Evolutionary conservation across 1,140 invertebrate genomes (phyloP).

Genomic region (Phymorhynchus buccinoides): DNA sequence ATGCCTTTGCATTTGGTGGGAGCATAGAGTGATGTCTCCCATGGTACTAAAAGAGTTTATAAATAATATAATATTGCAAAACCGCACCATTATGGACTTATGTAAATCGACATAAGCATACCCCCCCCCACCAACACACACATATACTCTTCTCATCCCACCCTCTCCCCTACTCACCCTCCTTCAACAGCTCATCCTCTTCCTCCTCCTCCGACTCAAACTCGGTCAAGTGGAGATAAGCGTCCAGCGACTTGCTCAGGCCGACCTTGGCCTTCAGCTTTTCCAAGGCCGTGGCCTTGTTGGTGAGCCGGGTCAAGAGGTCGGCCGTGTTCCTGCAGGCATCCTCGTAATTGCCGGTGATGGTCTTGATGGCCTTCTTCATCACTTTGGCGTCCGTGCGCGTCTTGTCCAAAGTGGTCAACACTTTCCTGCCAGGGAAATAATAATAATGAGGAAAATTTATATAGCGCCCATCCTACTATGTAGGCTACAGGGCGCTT

Average conservation of each 20-base stretch:
- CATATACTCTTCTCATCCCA: not conserved
- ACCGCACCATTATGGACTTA: too few relatives aligned
- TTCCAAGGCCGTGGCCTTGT: slow-evolving; percentile 70
- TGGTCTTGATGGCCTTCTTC: slow-evolving; percentile 70
- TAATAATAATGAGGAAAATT: too few relatives aligned
- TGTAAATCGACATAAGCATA: too few relatives aligned
- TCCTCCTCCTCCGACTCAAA: slow-evolving; percentile 68
- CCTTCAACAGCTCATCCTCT: slow-evolving; percentile 69
- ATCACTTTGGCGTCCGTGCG: slow-evolving; percentile 69
- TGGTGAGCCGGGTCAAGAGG: slow-evolving; percentile 67
- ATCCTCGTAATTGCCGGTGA: slow-evolving; percentile 67
- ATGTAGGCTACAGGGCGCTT: too few relatives aligned
- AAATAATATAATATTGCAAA: too few relatives aligned
- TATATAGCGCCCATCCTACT: too few relatives aligned
- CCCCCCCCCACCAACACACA: too few relatives aligned
- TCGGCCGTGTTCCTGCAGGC: slow-evolving; percentile 66
- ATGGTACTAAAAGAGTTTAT: too few relatives aligned
- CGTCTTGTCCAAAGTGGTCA: slow-evolving; percentile 70
- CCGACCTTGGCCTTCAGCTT: slow-evolving; percentile 71
- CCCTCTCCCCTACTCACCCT: slow-evolving; percentile 56
- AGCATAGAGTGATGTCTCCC: too few relatives aligned
- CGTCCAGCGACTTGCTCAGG: slow-evolving; percentile 67
- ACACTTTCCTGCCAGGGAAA: slow-evolving; percentile 61
- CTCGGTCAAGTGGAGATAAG: slow-evolving; percentile 71
- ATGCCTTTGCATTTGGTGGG: too few relatives aligned